These are phyloP conservation scores for Tholera decimalis DNA, from an alignment of 2,888 invertebrate species.

Conservation along the genomic window DNA sequence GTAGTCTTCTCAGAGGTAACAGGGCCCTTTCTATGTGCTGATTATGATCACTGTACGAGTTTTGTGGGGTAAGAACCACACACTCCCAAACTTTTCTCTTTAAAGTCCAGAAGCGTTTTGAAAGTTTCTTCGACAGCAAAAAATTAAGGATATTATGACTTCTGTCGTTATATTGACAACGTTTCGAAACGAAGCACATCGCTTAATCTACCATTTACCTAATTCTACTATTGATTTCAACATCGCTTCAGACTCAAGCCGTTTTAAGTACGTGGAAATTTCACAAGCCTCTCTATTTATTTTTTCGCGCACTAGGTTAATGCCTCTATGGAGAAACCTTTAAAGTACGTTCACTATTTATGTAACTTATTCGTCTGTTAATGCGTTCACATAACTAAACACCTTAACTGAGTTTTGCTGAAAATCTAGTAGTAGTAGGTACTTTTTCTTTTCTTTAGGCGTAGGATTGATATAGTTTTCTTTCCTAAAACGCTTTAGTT, in stretches of 20 bases:
- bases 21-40: too few species aligned
- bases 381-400: neutral
- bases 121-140: too few species aligned
- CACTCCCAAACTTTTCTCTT: too few species aligned
- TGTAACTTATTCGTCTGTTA: neutral
- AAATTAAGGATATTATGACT: too few species aligned
- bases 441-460: too few species aligned
- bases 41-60: too few species aligned
- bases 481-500: too few species aligned
- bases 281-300: neutral
- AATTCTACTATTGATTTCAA: slow-evolving; percentile 3
- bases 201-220: neutral
- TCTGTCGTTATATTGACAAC: neutral
- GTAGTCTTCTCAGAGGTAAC: too few species aligned
- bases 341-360: neutral
- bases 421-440: too few species aligned
- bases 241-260: neutral
- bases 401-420: neutral
- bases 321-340: slow-evolving; percentile 24
- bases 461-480: too few species aligned
- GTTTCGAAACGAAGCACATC: neutral
- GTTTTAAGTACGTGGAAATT: neutral
- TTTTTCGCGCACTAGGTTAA: slow-evolving; percentile 13
- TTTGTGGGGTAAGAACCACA: too few species aligned
- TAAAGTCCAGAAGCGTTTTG: too few species aligned